Base-by-base conservation (phyloP, 2,113 vertebrate genomes). In the Syrmaticus mikado region DNA sequence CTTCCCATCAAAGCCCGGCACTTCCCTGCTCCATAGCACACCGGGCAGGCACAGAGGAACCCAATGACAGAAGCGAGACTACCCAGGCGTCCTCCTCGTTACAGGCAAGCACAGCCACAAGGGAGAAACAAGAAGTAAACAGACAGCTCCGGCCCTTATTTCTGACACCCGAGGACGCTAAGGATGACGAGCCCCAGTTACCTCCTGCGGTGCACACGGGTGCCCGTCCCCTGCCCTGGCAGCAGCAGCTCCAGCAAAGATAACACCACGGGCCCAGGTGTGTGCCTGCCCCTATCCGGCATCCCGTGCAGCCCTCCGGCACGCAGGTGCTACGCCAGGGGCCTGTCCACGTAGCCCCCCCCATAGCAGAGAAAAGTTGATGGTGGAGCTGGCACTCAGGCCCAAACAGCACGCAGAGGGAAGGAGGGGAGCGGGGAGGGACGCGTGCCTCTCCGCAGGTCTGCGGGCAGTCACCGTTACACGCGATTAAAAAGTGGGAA, bases 321-420 rank as follows among this genome's bases (percentile, higher is more conserved):
- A 25, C 13, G 12, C 48, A 25, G 52, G 27, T 30, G 52, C 52
- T 53, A 27, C 8, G 8, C 27, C 27, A 28, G 27, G 9, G 52
- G 52, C 27, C 52, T 53, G 27, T 53, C 52, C 52, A 30, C 16
- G 8, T 15, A 30, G 52, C 8, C 50, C 17, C 30, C 30, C 55
- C 28, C 81, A 89, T 88, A 80, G 83, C 10, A 55, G 94, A 96
- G 95, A 95, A 96, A 97, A 98, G 97, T 97, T 96, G 96, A 98
- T 95, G 95, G 96, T 97, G 96, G 97, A 97, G 96, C 97, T 96
- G 70, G 90, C 13, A 46, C 93, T 50, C 87, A 93, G 97, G 97
- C 97, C 97, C 96, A 95, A 96, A 96, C 85, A 93, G 83, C 87
- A 91, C 60, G 75, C 94, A 92, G 89, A 43, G 50, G 50, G 10